Evolutionary conservation across 1,140 invertebrate species (phyloP).

Genomic region (Cotesia vestalis): DNA sequence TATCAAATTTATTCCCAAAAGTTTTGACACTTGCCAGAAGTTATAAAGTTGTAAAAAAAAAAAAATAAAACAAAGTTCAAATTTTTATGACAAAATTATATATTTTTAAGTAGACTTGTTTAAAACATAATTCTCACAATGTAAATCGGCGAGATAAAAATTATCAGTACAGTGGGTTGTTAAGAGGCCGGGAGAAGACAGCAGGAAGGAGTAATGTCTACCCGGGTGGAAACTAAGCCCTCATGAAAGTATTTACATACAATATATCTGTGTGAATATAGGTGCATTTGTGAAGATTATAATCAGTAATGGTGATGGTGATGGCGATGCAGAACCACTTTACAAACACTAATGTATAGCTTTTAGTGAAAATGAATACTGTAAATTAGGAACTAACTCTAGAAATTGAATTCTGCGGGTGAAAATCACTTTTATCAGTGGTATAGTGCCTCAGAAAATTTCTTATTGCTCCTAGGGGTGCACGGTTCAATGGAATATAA

Average conservation of each 20-base stretch:
- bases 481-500: slow-evolving; percentile 15
- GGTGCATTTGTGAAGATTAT: slow-evolving; percentile 6
- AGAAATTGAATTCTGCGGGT: slow-evolving; percentile 10
- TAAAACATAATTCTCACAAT: too few species aligned
- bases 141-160: too few species aligned
- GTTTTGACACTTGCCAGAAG: too few species aligned
- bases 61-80: too few species aligned
- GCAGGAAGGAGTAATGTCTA: too few species aligned
- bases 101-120: too few species aligned
- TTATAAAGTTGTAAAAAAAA: too few species aligned
- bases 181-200: too few species aligned
- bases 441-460: not conserved
- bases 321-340: slow-evolving; percentile 6
- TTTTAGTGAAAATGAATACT: slow-evolving; percentile 10
- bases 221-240: too few species aligned
- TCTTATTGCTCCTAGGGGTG: not conserved
- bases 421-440: slow-evolving; percentile 9
- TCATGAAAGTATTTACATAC: not conserved
- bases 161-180: too few species aligned
- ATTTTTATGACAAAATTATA: too few species aligned
- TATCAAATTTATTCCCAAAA: too few species aligned
- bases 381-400: not conserved
- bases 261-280: slow-evolving; percentile 5
- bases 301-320: slow-evolving; percentile 21
- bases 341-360: slow-evolving; percentile 1